phyloP scores from a whole-genome alignment of 2,797 vertebrate species.

The Acanthurus lineatus region DNA sequence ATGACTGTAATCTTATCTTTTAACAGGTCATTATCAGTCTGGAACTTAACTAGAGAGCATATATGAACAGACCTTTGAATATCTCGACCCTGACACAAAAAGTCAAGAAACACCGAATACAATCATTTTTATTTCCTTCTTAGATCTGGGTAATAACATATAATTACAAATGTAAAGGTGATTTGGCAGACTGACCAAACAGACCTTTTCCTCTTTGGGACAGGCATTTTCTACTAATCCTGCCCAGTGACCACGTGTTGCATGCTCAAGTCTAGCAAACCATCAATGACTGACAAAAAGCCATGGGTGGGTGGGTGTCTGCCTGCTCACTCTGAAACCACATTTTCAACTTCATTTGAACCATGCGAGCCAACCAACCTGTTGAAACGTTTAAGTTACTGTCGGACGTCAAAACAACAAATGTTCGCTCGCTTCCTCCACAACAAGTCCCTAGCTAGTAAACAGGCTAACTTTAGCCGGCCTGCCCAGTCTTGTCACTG shows the following conservation, averaged over 20 bases:
- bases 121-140: background rate
- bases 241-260: slow-evolving; percentile 82
- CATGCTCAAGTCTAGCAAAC: slow-evolving; percentile 52
- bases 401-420: background rate
- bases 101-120: background rate
- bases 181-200: background rate
- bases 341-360: background rate
- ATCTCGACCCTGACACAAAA: background rate
- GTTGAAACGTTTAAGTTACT: slow-evolving; percentile 4
- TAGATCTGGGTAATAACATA: no score
- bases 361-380: background rate
- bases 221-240: slow-evolving; percentile 36
- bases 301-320: background rate
- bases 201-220: slow-evolving; percentile 9
- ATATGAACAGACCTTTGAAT: no score
- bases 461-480: slow-evolving; percentile 68
- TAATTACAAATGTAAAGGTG: no score
- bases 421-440: background rate
- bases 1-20: background rate
- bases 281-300: slow-evolving; percentile 49
- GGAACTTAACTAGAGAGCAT: background rate
- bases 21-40: background rate
- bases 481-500: slow-evolving; percentile 38
- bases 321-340: background rate
- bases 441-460: background rate